Evolutionary conservation across 1,140 invertebrate genomes (phyloP), one percentile per base, ranked within the genome.

Genomic region (Eupeodes corollae): DNA sequence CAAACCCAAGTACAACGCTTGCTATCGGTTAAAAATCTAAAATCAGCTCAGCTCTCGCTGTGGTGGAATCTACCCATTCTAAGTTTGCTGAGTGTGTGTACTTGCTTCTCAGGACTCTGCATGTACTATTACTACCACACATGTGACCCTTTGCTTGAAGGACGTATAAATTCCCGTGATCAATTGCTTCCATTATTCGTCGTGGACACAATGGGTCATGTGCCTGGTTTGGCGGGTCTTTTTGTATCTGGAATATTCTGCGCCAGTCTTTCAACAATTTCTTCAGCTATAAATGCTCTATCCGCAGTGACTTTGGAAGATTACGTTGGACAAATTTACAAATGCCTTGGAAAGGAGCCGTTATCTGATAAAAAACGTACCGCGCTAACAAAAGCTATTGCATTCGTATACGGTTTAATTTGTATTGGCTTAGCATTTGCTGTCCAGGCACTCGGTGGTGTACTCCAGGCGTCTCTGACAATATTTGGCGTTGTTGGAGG

Each of bases 1-100:
- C 90, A 94, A 68, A 67, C 70, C 0, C 85, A 94, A 75, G 82
- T 97, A 1, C 92, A 96, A 67, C 69, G 92, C 33, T 75, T 91
- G 18, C 66, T 92, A 16, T 86, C 87, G 6, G 78, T 89, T 1
- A 80, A 75, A 58, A 78, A 79, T 56, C 57, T 88, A 15, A 76
- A 77, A 44, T 69, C 75, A 3, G 80, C 86, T 0, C 82, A 75
- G 54, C 68, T 56, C 35, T 72, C 80, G 6, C 58, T 87, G 8
- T 86, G 81, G 79, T 58, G 82, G 41, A 80, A 78, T 54, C 78
- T 80, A 73, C 83, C 83, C 5, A 79, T 88, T 50, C 63, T 87
- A 13, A 73, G 73, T n/a, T 45, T 73, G 2, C 66, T 88, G 2
- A 85, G 82, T 55, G 47, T 86, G 0, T 75, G 69, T 51, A 85